phyloP scores from a whole-genome alignment of 2,113 vertebrate species.

The Forbesichthys papilliferus region DNA sequence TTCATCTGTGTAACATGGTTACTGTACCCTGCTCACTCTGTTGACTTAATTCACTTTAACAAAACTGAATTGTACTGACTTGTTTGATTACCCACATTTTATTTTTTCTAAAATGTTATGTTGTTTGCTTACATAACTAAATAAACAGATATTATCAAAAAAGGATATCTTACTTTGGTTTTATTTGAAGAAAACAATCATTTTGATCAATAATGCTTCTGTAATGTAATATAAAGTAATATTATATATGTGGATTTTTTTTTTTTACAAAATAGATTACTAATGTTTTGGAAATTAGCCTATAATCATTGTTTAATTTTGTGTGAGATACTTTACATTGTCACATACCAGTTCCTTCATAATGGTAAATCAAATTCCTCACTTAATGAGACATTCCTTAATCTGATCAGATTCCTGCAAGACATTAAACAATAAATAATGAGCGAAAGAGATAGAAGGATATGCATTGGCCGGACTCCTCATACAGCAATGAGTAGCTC shows the following conservation, averaged over 20 bases:
- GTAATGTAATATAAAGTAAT: not conserved
- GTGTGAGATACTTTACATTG: not conserved
- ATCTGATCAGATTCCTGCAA: conserved; percentile 39
- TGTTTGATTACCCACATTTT: no score
- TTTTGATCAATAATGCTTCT: not conserved
- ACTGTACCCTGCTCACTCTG: no score
- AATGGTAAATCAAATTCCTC: conserved; percentile 8
- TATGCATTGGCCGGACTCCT: conserved; percentile 62
- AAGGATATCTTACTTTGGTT: no score
- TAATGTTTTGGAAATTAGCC: not conserved
- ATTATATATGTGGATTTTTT: not conserved
- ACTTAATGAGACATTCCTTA: conserved; percentile 42
- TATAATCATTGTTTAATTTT: not conserved
- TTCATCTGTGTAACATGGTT: no score
- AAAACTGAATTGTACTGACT: no score
- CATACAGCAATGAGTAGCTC: conserved; percentile 41
- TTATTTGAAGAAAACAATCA: no score
- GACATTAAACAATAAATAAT: conserved; percentile 23
- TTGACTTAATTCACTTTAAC: no score
- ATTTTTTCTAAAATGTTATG: no score
- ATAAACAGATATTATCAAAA: no score
- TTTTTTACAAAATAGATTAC: not conserved
- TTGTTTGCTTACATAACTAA: no score
- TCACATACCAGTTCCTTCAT: conserved; percentile 3
- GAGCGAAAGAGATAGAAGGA: conserved; percentile 21